Base-by-base conservation (phyloP, 2,888 invertebrate genomes). In the Tiliacea aurago region DNA sequence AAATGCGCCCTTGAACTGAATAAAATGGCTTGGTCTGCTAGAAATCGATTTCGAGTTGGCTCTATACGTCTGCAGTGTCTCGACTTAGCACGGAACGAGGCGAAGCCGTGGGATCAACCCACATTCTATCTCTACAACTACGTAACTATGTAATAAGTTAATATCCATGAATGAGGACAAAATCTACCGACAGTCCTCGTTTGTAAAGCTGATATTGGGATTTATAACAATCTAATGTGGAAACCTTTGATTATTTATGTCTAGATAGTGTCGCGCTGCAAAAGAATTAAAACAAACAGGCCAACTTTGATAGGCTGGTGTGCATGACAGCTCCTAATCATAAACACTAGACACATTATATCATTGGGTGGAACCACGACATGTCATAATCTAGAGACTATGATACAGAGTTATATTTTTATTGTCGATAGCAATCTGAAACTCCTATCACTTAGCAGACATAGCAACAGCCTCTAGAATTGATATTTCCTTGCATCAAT, bases 401-500 rank as follows among this genome's bases (percentile, higher is more conserved):
- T 61, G 28, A 64, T 47, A 58, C 41, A 53, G 41, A 65, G 18
- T 28, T 51, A n/a, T 74, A 78, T 79, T 79, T 83, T 76, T 79
- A 75, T 65, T 37, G 67, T 13, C 20, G 70, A 66, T 79, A 49
- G 64, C 59, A 71, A 78, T 87, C 83, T 70, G 41, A 64, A 69
- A 51, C 69, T 76, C 61, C 59, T 28, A 47, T 15, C 63, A 63
- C 28, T 47, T 63, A 6, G 65, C 65, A 76, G 69, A 72, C 62
- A 28, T 85, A 81, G 87, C 83, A n/a, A 81, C 81, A 81, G 66
- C 78, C 63, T 79, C 51, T 80, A 76, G 72, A 89, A 92, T 90
- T 90, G 75, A 88, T 88, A 59, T 86, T 84, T 86, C 92, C 92
- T 91, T 91, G 89, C 84, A 77, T 76, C 78, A 45, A 37, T 65